Evolutionary conservation across 2,113 vertebrate genomes (phyloP).

Genomic region (Vulpes vulpes): DNA sequence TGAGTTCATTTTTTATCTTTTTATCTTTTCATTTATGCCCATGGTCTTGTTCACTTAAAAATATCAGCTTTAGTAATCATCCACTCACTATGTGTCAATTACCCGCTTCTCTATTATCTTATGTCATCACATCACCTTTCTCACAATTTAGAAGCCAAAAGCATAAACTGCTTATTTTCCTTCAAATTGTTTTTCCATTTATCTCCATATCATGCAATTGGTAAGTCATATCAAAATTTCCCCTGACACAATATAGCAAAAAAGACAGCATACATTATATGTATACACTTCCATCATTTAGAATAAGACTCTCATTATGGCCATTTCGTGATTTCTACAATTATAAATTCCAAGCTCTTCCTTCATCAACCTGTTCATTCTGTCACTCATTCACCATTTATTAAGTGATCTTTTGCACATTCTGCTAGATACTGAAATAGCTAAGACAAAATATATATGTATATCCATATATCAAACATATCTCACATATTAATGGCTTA

Average conservation of each 20-base stretch:
- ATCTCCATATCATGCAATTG: not conserved
- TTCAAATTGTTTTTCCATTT: not conserved
- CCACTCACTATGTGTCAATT: not conserved
- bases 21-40: not conserved
- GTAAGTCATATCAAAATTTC: not conserved
- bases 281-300: not conserved
- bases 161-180: not conserved
- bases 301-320: not conserved
- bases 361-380: not conserved
- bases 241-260: not conserved
- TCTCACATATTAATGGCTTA: not conserved
- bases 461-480: not conserved
- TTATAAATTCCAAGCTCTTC: not conserved
- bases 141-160: not conserved
- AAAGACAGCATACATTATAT: not conserved
- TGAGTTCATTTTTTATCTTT: not conserved
- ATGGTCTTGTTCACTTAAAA: not conserved
- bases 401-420: not conserved
- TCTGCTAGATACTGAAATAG: not conserved
- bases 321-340: not conserved
- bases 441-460: not conserved
- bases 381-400: not conserved
- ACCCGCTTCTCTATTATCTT: not conserved
- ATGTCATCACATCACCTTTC: not conserved
- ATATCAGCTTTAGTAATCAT: not conserved